phyloP scores from a whole-genome alignment of 2,113 vertebrate species.

The Corythoichthys haematopterus region DNA sequence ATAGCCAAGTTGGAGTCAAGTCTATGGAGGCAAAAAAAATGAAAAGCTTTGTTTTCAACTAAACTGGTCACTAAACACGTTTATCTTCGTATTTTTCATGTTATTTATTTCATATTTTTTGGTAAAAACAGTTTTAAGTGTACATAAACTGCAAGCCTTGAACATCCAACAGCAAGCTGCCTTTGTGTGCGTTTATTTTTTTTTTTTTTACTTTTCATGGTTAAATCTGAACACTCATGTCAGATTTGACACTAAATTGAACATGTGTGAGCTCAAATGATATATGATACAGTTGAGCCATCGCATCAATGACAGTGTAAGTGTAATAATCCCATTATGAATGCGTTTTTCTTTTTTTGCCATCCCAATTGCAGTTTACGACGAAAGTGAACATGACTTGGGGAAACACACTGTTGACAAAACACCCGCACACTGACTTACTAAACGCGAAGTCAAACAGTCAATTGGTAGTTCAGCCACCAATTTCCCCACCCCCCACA shows the following conservation, averaged over 20 bases:
- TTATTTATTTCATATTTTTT: conserved; percentile 78
- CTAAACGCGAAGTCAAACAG: conserved; percentile 5
- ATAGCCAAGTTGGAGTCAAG: conserved; percentile 41
- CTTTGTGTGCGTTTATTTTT: neutral
- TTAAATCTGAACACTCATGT: too few species aligned
- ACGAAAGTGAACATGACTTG: conserved; percentile 25
- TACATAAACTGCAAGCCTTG: conserved; percentile 63
- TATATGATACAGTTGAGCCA: too few species aligned
- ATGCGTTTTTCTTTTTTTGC: neutral
- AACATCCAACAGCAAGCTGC: conserved; percentile 35
- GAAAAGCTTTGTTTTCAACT: conserved; percentile 37
- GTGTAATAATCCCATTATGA: neutral
- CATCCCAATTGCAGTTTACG: neutral
- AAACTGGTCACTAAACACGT: conserved; percentile 58
- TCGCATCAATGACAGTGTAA: too few species aligned
- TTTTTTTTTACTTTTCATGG: too few species aligned
- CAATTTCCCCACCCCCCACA: conserved; percentile 22
- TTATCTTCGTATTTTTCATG: conserved; percentile 69
- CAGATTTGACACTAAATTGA: too few species aligned
- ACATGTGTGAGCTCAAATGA: too few species aligned
- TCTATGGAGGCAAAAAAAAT: conserved; percentile 11
- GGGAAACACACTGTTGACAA: conserved; percentile 26
- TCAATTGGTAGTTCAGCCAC: neutral
- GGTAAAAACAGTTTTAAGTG: conserved; percentile 66
- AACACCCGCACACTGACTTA: conserved; percentile 23